Percentiles rank a stretch among this genome's conserved stretches.
Evolutionary conservation across 2,797 vertebrate genomes (phyloP).

Genomic region (Uromys caudimaculatus): DNA sequence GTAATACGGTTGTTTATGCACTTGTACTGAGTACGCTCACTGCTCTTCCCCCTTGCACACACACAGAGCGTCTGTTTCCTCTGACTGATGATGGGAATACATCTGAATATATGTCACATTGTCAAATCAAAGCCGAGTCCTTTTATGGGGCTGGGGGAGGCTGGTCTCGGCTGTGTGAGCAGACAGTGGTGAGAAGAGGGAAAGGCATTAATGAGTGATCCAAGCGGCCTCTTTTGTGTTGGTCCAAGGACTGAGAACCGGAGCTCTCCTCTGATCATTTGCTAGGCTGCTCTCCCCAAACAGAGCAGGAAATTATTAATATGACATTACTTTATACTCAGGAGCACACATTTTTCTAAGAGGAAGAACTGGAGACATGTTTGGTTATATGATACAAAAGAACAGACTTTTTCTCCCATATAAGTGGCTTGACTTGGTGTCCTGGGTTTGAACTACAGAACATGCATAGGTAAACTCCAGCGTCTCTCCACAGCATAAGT

Average conservation of each 20-base stretch:
- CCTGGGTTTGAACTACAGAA: neutral
- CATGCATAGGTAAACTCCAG: neutral
- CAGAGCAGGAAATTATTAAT: neutral
- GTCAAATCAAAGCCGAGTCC: conserved; percentile 76
- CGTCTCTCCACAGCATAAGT: neutral
- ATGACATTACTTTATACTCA: conserved; percentile 22
- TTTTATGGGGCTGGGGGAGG: neutral
- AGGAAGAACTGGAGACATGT: neutral
- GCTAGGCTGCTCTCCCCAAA: neutral
- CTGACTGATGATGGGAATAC: conserved; percentile 69
- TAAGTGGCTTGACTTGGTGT: conserved; percentile 12
- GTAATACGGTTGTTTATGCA: conserved; percentile 76
- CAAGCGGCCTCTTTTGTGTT: conserved; percentile 29
- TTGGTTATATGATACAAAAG: conserved; percentile 36
- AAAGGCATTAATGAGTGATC: neutral
- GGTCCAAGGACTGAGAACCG: neutral
- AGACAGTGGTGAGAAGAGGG: neutral
- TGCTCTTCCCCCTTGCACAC: conserved; percentile 67
- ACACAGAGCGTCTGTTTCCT: conserved; percentile 74
- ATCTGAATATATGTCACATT: conserved; percentile 67
- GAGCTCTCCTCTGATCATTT: conserved; percentile 20
- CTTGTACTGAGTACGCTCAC: conserved; percentile 62
- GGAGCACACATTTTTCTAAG: neutral
- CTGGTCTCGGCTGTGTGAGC: neutral
- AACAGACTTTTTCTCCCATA: conserved; percentile 7